Conservation (phyloP, 2,113 vertebrate species). For the Myotis davidii region DNA sequence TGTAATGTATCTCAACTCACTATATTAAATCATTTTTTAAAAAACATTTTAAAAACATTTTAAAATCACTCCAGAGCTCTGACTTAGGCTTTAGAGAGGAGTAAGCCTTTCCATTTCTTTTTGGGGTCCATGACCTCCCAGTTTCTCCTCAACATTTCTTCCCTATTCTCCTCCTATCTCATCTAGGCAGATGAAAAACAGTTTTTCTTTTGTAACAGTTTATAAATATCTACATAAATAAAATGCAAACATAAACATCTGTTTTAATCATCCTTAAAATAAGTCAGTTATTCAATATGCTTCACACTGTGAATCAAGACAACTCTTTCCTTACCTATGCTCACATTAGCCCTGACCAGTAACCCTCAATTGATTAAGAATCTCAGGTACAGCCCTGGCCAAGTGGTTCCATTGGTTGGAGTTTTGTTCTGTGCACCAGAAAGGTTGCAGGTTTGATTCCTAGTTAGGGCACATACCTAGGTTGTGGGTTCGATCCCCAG, state of each 20-base stretch:
- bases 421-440: background rate
- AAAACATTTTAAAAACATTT: slow-evolving; percentile 81
- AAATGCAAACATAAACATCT: slow-evolving; percentile 78
- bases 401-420: background rate
- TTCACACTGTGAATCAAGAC: slow-evolving; percentile 22
- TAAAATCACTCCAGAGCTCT: slow-evolving; percentile 82
- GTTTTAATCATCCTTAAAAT: slow-evolving; percentile 75
- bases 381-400: background rate
- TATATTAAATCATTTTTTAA: slow-evolving; percentile 89
- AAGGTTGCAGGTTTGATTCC: background rate
- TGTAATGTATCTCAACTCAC: slow-evolving; percentile 91
- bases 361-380: background rate
- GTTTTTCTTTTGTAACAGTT: slow-evolving; percentile 78
- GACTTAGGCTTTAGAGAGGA: slow-evolving; percentile 65
- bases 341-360: background rate
- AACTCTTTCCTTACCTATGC: background rate
- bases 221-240: slow-evolving; percentile 73
- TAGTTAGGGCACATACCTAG: background rate
- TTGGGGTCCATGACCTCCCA: slow-evolving; percentile 51
- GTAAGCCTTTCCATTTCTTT: slow-evolving; percentile 62
- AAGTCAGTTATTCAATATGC: slow-evolving; percentile 65
- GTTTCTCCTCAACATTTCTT: slow-evolving; percentile 62
- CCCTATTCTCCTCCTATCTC: slow-evolving; percentile 43
- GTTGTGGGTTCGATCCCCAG: background rate
- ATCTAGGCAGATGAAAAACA: slow-evolving; percentile 72